These are phyloP conservation scores for Sapajus apella DNA, from an alignment of 2,113 vertebrate genomes.

Conservation along the genomic window DNA sequence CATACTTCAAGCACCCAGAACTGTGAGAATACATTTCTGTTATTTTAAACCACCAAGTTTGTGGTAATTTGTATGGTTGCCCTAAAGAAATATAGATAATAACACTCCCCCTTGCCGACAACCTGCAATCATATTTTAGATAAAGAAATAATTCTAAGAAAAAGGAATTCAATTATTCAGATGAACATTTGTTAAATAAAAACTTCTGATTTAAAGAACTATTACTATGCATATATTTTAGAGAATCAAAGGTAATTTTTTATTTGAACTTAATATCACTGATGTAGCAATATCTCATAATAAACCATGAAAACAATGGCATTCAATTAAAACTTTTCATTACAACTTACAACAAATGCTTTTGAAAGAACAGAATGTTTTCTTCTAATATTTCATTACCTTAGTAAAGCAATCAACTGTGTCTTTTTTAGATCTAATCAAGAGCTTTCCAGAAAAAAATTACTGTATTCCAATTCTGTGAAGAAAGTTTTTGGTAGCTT, in stretches of 20 bases:
- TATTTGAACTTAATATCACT: not conserved
- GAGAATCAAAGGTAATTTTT: not conserved
- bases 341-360: conserved; percentile 16
- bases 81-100: not conserved
- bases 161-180: not conserved
- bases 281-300: conserved; percentile 2
- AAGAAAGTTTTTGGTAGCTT: too few species aligned
- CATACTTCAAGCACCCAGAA: not conserved
- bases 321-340: not conserved
- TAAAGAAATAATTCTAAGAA: not conserved
- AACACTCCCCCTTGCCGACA: not conserved
- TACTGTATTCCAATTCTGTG: too few species aligned
- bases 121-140: not conserved
- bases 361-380: not conserved
- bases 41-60: not conserved
- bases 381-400: not conserved
- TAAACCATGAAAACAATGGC: not conserved
- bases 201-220: not conserved
- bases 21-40: not conserved
- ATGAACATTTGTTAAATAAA: not conserved
- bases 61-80: not conserved
- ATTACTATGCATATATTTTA: not conserved
- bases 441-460: not conserved
- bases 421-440: not conserved
- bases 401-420: not conserved